Base-by-base conservation (phyloP, 2,797 vertebrate genomes). In the Ctenosaura bakeri region DNA sequence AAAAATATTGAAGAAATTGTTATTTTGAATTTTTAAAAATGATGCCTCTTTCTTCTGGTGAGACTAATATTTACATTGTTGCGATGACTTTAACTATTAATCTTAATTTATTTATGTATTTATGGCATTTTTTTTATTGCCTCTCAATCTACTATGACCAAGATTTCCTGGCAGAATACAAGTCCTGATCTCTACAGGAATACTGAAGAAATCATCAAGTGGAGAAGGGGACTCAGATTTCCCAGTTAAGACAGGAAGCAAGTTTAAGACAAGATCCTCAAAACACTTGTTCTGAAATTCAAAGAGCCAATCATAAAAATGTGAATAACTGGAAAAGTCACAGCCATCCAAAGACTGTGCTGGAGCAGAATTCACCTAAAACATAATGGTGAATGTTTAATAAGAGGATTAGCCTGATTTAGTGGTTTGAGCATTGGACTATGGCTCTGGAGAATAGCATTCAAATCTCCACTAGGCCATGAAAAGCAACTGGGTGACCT, bases 281-380 rank as follows among this genome's bases (percentile, higher is more conserved):
- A 24, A 18, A 24, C 5, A 20, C 20, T 59, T 64, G 35, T 74
- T 56, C 22, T 26, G 10, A 76, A 22, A 79, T 7, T 2, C n/a
- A 20, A 7, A 13, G 0, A 77, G 42, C 18, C 32, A 79, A 22
- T 3, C 29, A 73, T 24, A 66, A 42, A 84, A 81, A 42, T 14
- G 3, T n/a, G 7, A 35, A 46, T 13, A 22, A 38, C 10, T 16
- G 16, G 29, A 52, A 13, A 26, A 88, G 29, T 74, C 52, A 24
- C 52, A 29, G 3, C 66, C 76, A 56, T 10, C 56, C 46, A 88
- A 71, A 81, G 16, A 56, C 26, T 82, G 46, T 86, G 42, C 54
- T 76, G 71, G 59, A 89, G 32, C 64, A 50, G 22, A 29, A 38
- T 71, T 81, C 87, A 71, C 50, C 71, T 88, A 35, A 71, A 88